phyloP scores from a whole-genome alignment of 2,113 vertebrate species.

The Steatornis caripensis region DNA sequence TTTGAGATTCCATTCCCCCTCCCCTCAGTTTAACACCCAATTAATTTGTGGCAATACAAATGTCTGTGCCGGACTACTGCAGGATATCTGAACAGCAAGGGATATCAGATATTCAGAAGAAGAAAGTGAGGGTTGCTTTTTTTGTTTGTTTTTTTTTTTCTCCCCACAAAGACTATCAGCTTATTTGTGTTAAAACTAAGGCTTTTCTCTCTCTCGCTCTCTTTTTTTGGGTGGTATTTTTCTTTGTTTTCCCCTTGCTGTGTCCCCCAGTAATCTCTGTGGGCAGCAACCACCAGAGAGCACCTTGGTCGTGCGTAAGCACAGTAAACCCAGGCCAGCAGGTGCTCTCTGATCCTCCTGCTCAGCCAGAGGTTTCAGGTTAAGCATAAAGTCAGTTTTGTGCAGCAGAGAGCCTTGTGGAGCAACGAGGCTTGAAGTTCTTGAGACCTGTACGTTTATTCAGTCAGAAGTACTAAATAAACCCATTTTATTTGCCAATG shows the following conservation, averaged over 20 bases:
- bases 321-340: fast-evolving
- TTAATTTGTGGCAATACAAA: too few relatives aligned
- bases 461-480: background rate
- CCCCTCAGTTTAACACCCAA: background rate
- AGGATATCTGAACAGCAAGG: background rate
- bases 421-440: background rate
- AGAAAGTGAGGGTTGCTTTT: background rate
- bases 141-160: too few relatives aligned
- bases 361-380: background rate
- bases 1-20: background rate
- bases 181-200: background rate
- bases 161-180: background rate
- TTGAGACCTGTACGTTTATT: background rate
- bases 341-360: background rate
- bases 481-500: background rate
- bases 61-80: background rate
- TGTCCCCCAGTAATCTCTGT: background rate
- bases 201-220: background rate
- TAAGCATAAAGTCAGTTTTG: background rate
- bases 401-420: background rate
- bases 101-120: background rate
- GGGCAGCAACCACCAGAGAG: background rate
- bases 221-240: too few relatives aligned
- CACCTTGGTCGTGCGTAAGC: background rate
- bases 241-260: background rate